Evolutionary conservation across 2,888 invertebrate genomes (phyloP), one percentile per base, ranked within the genome.

Genomic region (Ormyrus nitidulus): DNA sequence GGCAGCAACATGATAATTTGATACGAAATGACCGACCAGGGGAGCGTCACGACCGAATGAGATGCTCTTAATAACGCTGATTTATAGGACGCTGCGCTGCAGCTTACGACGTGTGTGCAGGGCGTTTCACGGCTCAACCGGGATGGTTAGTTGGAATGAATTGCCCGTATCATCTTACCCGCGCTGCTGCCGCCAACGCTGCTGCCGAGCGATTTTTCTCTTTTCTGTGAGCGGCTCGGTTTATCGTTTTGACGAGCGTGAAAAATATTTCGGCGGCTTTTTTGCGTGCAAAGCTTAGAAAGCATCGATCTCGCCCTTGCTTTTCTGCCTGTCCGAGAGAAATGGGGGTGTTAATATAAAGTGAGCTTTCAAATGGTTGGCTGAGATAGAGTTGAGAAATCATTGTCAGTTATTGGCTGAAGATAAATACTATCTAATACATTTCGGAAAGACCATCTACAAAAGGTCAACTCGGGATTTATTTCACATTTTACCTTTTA

Each of bases 31-130:
- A 88, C 88, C 86, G 83, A 87, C 82, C 83, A 87, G 84, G 84
- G 86, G 84, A 83, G 79, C 83, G 85, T 83, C 82, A 83, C 86
- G 79, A 82, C 83, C 85, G 88, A 89, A 90, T 88, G 89, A 85
- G 90, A 90, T 85, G 87, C 90, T 87, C 86, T 86, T 89, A 89
- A 90, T 89, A 90, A 90, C 89, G 87, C 88, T 90, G 90, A 90
- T 90, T 90, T 90, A 90, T 90, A 88, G 68, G 74, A 83, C 85
- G 83, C 85, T 85, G 86, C 34, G 86, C 85, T 87, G 34, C 85
- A 85, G 85, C 85, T 84, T 83, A 84, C 84, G 85, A 85, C 86
- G 85, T 86, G 80, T 81, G 83, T 79, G 82, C 82, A n/a, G 8
- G 5, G 34, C 44, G 8, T 34, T 34, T 5, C 19, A 7, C 56